A percentile compares a stretch with the other conserved stretches of the same genome.
These are phyloP conservation scores for Caenorhabditis japonica DNA, from an alignment of 2,888 invertebrate species.

Conservation along the genomic window DNA sequence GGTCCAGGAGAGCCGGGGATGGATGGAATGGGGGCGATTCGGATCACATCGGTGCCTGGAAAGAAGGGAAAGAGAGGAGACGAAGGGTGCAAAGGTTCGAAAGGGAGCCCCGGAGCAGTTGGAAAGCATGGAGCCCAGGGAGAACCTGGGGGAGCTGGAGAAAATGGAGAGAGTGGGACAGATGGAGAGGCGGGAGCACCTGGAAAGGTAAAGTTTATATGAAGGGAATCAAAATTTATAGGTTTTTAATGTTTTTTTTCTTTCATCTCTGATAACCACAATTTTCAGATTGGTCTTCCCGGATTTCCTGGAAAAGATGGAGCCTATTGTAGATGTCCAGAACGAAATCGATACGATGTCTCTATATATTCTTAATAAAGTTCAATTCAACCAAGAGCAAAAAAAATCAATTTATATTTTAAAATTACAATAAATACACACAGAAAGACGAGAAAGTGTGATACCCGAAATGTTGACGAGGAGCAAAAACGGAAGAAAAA, in stretches of 20 bases:
- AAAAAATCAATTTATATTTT: no score
- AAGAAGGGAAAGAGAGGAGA: conserved; percentile 16
- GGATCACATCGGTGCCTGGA: conserved; percentile 1
- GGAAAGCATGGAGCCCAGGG: conserved; percentile 26
- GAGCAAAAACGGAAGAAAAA: conserved; percentile 4
- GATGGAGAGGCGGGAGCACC: conserved; percentile 10
- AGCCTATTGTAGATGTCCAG: conserved; percentile 23
- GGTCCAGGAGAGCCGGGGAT: conserved; percentile 24
- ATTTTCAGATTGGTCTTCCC: no score
- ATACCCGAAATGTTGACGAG: conserved; percentile 18
- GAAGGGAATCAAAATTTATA: no score
- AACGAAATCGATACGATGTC: conserved; percentile 14
- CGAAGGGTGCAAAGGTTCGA: conserved; percentile 28
- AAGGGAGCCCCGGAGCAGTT: conserved; percentile 14
- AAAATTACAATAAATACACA: conserved; percentile 10
- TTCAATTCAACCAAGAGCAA: no score
- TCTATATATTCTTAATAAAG: conserved; percentile 8
- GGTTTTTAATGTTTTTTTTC: no score
- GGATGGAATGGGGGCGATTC: conserved; percentile 17
- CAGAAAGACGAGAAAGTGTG: background rate
- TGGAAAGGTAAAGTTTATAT: conserved; percentile 15
- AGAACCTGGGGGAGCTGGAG: conserved; percentile 12
- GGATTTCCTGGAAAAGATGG: conserved; percentile 24
- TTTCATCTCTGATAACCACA: no score
- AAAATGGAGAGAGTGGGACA: conserved; percentile 9